Conservation (phyloP, 2,888 invertebrate genomes). For the Andrena bucephala region DNA sequence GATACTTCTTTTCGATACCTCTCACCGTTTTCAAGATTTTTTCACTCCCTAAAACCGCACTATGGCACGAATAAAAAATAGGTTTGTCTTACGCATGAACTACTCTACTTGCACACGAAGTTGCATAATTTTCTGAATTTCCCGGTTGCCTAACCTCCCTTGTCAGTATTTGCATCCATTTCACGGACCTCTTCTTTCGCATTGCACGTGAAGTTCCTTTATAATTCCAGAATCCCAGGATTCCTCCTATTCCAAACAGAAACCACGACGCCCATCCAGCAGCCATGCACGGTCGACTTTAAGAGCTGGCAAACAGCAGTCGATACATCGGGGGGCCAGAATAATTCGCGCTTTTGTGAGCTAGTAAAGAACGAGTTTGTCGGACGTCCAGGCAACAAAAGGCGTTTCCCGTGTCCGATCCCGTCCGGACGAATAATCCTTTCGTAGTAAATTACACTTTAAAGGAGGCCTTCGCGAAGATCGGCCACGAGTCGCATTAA, state of each 20-base stretch:
- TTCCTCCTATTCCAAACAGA: background rate
- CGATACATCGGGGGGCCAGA: slow-evolving; percentile 40
- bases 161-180: no score
- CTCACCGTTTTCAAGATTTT: no score
- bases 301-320: background rate
- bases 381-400: slow-evolving; percentile 59
- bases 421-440: slow-evolving; percentile 77
- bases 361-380: slow-evolving; percentile 66
- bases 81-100: no score
- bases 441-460: slow-evolving; percentile 81
- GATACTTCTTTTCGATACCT: no score
- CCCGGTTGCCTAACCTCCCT: no score
- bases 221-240: no score
- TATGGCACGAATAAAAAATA: no score
- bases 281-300: background rate
- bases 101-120: no score
- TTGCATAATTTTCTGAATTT: no score
- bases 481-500: slow-evolving; percentile 75
- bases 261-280: background rate
- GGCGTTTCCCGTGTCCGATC: slow-evolving; percentile 61
- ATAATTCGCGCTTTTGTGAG: slow-evolving; percentile 73
- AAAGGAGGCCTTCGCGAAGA: slow-evolving; percentile 75
- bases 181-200: no score
- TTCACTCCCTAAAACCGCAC: no score
- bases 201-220: no score